These are phyloP conservation scores for Callyntrura guangdongensis DNA, from an alignment of 2,888 invertebrate species.

Conservation along the genomic window DNA sequence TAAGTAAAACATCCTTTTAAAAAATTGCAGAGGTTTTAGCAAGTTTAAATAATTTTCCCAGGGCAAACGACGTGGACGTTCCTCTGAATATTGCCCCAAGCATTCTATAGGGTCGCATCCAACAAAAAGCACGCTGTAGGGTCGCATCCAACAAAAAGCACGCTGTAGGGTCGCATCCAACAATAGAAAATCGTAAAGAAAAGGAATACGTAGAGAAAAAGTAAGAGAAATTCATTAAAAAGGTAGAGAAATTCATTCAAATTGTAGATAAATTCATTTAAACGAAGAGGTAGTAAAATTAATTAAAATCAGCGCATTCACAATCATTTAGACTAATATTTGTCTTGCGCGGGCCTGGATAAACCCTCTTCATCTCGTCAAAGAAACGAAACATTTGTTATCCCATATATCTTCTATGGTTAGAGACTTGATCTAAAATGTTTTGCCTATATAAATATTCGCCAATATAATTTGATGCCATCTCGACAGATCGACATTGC, in stretches of 20 bases:
- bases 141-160: background rate
- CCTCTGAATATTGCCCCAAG: no score
- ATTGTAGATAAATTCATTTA: background rate
- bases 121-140: background rate
- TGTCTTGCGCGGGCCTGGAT: background rate
- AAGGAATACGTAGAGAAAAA: no score
- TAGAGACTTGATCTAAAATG: background rate
- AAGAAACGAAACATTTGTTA: background rate
- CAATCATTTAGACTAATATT: background rate
- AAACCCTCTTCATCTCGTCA: background rate
- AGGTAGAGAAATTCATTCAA: no score
- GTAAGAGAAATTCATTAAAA: no score
- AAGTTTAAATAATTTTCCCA: no score
- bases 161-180: background rate
- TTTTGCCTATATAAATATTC: conserved; percentile 58
- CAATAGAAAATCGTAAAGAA: no score
- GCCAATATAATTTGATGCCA: conserved; percentile 52
- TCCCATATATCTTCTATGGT: background rate
- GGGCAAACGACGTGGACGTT: no score
- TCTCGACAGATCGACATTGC: background rate
- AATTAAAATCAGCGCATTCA: background rate
- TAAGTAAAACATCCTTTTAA: no score
- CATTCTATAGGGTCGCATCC: background rate
- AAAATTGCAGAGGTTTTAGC: no score
- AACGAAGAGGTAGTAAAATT: background rate